These are phyloP conservation scores for Drosophila barbarae DNA, from an alignment of 2,888 invertebrate species.

Conservation along the genomic window DNA sequence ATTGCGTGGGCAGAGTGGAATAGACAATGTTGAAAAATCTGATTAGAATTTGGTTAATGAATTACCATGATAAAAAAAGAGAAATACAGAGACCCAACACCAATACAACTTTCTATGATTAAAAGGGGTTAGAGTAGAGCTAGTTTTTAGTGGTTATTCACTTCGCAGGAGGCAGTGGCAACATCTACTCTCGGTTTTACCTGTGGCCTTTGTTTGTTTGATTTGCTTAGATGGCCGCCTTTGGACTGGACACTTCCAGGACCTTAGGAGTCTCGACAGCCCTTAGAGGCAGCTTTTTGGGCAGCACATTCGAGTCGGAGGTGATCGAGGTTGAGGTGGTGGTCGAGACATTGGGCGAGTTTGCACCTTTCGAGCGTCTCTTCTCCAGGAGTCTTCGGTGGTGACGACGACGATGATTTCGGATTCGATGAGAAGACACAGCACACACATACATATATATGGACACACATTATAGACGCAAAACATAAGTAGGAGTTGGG, in stretches of 20 bases:
- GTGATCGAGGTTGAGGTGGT: constrained; percentile 69
- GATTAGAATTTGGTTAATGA: constrained; percentile 39
- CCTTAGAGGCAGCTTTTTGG: constrained; percentile 65
- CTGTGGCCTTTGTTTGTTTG: constrained; percentile 13
- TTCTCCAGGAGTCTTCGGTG: constrained; percentile 66
- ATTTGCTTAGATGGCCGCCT: constrained; percentile 27
- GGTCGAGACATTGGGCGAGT: constrained; percentile 70
- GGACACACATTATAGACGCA: constrained; percentile 40
- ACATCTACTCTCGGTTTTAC: constrained; percentile 17
- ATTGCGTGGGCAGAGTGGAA: constrained; percentile 45
- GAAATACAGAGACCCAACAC: constrained; percentile 13
- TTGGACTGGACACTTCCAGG: neutral
- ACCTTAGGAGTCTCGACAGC: constrained; percentile 1
- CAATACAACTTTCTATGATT: constrained; percentile 4
- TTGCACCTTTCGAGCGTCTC: constrained; percentile 64
- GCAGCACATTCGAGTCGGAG: constrained; percentile 56
- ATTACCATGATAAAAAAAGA: neutral
- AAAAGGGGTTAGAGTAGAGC: constrained; percentile 1
- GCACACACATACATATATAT: constrained; percentile 25
- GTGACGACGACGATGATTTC: constrained; percentile 1
- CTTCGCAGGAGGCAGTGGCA: neutral
- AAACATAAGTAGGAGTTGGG: constrained; percentile 27
- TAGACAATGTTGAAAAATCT: constrained; percentile 45
- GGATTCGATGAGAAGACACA: constrained; percentile 18
- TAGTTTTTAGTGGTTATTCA: constrained; percentile 6